phyloP scores from a whole-genome alignment of 1,140 invertebrate genomes.

The Drosophila sulfurigaster region DNA sequence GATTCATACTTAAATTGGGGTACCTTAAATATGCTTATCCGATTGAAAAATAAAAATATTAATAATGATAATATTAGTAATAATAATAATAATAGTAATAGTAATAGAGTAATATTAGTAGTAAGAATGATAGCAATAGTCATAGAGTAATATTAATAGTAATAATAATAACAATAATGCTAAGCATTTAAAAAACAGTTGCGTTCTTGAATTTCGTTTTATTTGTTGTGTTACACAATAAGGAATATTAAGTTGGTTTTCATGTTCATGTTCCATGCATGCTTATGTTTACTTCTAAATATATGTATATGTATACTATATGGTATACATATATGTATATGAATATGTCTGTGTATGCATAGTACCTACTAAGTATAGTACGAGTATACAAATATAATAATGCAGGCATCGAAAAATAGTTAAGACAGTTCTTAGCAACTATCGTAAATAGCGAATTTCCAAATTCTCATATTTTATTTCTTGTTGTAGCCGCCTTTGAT shows the following conservation, averaged over 20 bases:
- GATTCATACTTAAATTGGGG: too few species aligned
- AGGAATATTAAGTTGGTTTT: slow-evolving; percentile 76
- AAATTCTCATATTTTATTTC: slow-evolving; percentile 2
- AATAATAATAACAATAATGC: too few species aligned
- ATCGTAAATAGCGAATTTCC: not conserved
- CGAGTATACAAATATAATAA: slow-evolving; percentile 31
- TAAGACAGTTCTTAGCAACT: slow-evolving; percentile 1
- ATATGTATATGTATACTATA: slow-evolving; percentile 37
- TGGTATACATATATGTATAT: slow-evolving; percentile 28
- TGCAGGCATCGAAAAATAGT: slow-evolving; percentile 37
- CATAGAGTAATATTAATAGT: too few species aligned
- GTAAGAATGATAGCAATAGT: too few species aligned
- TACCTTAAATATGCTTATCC: too few species aligned
- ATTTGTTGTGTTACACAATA: slow-evolving; percentile 76
- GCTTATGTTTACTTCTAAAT: slow-evolving; percentile 36
- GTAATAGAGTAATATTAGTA: too few species aligned
- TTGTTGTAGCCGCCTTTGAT: slow-evolving; percentile 10
- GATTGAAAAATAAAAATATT: too few species aligned
- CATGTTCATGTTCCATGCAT: slow-evolving; percentile 55
- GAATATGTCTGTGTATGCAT: slow-evolving; percentile 41
- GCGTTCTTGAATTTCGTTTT: slow-evolving; percentile 34
- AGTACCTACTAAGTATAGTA: slow-evolving; percentile 41
- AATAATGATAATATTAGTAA: too few species aligned
- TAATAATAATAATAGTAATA: too few species aligned
- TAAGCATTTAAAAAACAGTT: not conserved